Conservation (phyloP, 2,888 invertebrate species). For the Dryomyza anilis region DNA sequence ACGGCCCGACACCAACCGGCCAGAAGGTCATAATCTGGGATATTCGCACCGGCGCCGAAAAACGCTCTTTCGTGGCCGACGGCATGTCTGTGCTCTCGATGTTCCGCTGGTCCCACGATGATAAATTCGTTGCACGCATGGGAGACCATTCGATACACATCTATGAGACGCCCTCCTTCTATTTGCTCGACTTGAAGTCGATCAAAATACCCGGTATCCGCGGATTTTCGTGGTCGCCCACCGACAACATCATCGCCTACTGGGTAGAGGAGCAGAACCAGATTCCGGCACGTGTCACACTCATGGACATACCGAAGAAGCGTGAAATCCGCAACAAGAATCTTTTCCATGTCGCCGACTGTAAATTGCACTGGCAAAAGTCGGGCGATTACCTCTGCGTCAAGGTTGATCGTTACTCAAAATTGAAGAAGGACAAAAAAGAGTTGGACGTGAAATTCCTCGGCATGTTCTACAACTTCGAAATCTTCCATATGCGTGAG, state of each 20-base stretch:
- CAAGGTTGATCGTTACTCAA: constrained; percentile 84
- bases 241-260: constrained; percentile 94
- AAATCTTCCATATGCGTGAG: constrained; percentile 98
- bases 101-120: constrained; percentile 97
- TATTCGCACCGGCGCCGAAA: constrained; percentile 91
- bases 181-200: constrained; percentile 90
- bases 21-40: constrained; percentile 93
- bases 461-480: constrained; percentile 97
- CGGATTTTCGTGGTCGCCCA: constrained; percentile 98
- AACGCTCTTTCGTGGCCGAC: constrained; percentile 88
- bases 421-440: constrained; percentile 91
- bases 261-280: constrained; percentile 98
- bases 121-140: constrained; percentile 91
- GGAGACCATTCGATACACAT: constrained; percentile 85
- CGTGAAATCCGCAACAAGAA: constrained; percentile 91
- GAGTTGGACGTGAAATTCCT: constrained; percentile 91
- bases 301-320: constrained; percentile 90
- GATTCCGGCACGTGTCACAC: constrained; percentile 92
- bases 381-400: constrained; percentile 97
- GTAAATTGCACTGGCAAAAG: constrained; percentile 99
- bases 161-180: constrained; percentile 96
- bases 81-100: constrained; percentile 88
- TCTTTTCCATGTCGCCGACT: constrained; percentile 96
- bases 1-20: constrained; percentile 83
- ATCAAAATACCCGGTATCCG: constrained; percentile 88